A percentile compares a stretch with the other conserved stretches of the same genome.
These are phyloP conservation scores for Antitype chi DNA, from an alignment of 2,888 invertebrate species.

Conservation along the genomic window DNA sequence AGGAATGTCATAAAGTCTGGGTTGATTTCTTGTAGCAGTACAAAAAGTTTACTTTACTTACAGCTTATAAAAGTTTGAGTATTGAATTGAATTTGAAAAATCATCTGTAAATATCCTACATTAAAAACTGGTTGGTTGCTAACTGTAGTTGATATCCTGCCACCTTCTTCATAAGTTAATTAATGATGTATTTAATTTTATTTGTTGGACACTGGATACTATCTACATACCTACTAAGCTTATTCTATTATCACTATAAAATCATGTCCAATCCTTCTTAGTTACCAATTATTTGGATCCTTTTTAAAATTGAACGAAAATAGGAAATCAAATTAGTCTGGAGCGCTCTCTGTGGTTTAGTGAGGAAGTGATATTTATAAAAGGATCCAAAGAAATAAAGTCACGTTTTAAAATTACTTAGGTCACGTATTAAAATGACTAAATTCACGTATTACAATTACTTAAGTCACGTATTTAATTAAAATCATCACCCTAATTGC, in stretches of 20 bases:
- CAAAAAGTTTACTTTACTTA: not conserved
- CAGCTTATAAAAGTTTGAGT: not conserved
- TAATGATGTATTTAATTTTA: not conserved
- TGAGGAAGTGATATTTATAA: not conserved
- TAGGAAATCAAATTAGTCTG: not conserved
- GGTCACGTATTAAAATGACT: no score
- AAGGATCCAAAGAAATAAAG: not conserved
- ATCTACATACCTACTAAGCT: not conserved
- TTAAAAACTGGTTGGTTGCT: not conserved
- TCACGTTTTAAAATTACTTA: no score
- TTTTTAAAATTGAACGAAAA: not conserved
- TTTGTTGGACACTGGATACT: not conserved
- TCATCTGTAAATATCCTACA: not conserved
- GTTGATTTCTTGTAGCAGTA: not conserved
- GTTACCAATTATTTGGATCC: not conserved
- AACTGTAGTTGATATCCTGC: not conserved
- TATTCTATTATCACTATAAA: not conserved
- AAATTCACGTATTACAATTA: no score
- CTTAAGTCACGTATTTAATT: no score
- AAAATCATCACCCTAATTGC: no score
- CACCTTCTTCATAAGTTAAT: not conserved
- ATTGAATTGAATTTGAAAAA: no score
- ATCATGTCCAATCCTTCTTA: not conserved
- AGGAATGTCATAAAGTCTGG: not conserved
- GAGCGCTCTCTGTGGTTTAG: not conserved